Conservation (phyloP, 1,140 invertebrate genomes). For the Alviniconcha marisindica region DNA sequence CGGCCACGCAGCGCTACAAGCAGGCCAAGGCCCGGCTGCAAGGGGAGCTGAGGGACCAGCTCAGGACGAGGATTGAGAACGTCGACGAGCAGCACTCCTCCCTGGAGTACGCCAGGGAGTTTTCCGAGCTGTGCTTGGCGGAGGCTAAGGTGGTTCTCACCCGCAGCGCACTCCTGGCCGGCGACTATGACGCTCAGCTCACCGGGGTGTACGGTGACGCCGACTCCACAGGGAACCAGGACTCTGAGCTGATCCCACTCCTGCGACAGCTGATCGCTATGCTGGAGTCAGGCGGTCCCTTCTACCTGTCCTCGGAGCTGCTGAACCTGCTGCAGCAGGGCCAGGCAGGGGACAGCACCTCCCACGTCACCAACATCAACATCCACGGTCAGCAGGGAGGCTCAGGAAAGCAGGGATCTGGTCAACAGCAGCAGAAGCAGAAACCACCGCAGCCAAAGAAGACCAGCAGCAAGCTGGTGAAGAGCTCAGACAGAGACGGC, state of each 20-base stretch:
- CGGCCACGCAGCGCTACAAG: constrained; percentile 63
- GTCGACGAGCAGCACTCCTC: constrained; percentile 67
- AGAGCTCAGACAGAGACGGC: constrained; percentile 41
- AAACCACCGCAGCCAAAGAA: constrained; percentile 40
- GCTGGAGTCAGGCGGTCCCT: constrained; percentile 71
- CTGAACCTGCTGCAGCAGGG: constrained; percentile 63
- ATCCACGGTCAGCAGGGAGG: constrained; percentile 42
- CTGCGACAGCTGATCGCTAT: constrained; percentile 71
- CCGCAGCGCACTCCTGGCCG: constrained; percentile 62
- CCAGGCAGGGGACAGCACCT: constrained; percentile 45
- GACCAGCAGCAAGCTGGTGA: constrained; percentile 35
- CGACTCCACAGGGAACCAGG: constrained; percentile 48
- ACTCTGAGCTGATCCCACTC: constrained; percentile 71
- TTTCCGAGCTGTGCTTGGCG: constrained; percentile 62
- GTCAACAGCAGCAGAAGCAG: constrained; percentile 3
- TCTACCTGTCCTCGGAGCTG: constrained; percentile 66
- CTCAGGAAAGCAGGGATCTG: constrained; percentile 25
- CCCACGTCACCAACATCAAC: constrained; percentile 60
- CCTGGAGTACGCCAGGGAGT: constrained; percentile 69
- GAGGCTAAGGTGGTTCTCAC: constrained; percentile 69
- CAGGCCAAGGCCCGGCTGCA: constrained; percentile 69
- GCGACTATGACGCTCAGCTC: constrained; percentile 68
- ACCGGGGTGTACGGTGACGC: constrained; percentile 70
- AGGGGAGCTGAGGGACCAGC: constrained; percentile 67
- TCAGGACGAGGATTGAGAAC: constrained; percentile 61